Evolutionary conservation across 1,140 invertebrate species (phyloP), one percentile per base, ranked within the genome.

Genomic region (Portunus trituberculatus): DNA sequence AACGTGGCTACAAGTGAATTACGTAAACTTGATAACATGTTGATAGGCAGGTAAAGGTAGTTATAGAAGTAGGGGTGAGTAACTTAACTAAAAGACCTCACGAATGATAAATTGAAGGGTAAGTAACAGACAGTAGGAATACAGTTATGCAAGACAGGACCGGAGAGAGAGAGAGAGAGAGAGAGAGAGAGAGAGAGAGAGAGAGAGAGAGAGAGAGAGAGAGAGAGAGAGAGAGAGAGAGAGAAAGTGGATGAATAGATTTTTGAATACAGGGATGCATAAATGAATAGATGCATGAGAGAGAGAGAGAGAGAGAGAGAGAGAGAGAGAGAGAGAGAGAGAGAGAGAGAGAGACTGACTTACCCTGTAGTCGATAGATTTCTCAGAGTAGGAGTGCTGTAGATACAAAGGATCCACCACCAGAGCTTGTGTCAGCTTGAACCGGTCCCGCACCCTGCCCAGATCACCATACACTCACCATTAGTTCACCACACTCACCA

Each of bases 321-420:
- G n/a, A 76, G 67, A 76, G 67, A 28, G n/a, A 76, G n/a, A 76
- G 67, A 76, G 67, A 76, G 67, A 76, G 67, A 76, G n/a, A n/a
- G n/a, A n/a, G 20, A 76, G 67, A 76, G 67, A 28, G 20, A 28
- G 67, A 76, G n/a, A 76, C 10, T n/a, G 67, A 93, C 95, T 96
- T 86, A 96, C 96, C 96, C 96, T 98, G 97, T 99, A 99, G 97
- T 99, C 99, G 96, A 99, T 99, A 45, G 99, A 98, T 93, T 99
- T 98, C 97, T 99, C 98, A 92, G 98, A 99, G 97, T 99, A 99
- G 95, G 98, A 99, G 97, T 99, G 99, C 97, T 99, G 99, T 12
- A 99, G 98, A 97, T 99, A 99, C 3, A 99, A 97, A 1, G 99
- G 99, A 97, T 99, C 99, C 3, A 99, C 99, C 12, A 99, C 98